Conservation (phyloP, 2,888 invertebrate genomes). For the Microctonus aethiopoides region DNA sequence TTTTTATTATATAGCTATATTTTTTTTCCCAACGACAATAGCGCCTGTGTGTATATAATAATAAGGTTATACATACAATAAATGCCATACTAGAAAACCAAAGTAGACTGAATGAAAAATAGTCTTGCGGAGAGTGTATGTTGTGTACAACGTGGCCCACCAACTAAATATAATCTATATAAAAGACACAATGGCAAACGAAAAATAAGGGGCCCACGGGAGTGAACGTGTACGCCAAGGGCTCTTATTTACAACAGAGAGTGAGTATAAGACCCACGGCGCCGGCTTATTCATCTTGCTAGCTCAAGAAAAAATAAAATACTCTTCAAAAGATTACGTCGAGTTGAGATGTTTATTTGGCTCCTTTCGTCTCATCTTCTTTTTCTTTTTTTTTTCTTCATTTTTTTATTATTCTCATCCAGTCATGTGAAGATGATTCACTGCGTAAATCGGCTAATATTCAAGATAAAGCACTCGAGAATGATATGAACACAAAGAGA, state of each 20-base stretch:
- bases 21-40: background rate
- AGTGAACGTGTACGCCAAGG: conserved; percentile 23
- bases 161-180: conserved; percentile 42
- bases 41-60: no score
- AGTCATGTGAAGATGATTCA: background rate
- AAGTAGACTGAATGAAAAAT: conserved; percentile 1
- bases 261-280: conserved; percentile 38
- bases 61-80: no score
- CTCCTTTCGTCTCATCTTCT: conserved; percentile 26
- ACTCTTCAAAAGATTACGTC: conserved; percentile 53
- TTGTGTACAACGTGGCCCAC: conserved; percentile 25
- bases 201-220: conserved; percentile 24
- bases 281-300: conserved; percentile 44
- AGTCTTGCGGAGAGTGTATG: conserved; percentile 15
- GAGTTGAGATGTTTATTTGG: conserved; percentile 54
- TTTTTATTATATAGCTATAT: no score
- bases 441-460: background rate
- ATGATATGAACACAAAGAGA: background rate
- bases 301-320: background rate
- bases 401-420: background rate
- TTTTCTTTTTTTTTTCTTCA: background rate
- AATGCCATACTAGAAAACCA: background rate
- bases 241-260: conserved; percentile 25
- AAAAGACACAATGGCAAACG: conserved; percentile 51
- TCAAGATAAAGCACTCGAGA: background rate